Conservation (phyloP, 2,888 invertebrate species). For the Ormyrus thymus region DNA sequence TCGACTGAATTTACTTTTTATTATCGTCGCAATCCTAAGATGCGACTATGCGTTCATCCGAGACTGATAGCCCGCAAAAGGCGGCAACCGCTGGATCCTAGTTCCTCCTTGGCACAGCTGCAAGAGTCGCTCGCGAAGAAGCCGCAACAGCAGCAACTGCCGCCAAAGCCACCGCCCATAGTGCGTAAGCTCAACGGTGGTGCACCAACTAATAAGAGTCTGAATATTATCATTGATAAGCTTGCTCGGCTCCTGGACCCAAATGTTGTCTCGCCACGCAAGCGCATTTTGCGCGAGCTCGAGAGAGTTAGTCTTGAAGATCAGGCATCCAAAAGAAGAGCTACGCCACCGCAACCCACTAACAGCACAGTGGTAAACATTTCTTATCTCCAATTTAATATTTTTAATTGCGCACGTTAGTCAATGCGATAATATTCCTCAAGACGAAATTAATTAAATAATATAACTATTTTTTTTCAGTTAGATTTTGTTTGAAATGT, state of each 20-base stretch:
- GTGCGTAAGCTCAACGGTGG: conserved; percentile 22
- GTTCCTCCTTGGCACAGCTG: conserved; percentile 60
- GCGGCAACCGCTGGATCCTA: conserved; percentile 81
- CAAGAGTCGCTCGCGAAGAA: conserved; percentile 62
- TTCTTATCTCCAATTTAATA: neutral
- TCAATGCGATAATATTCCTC: neutral
- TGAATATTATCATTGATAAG: conserved; percentile 71
- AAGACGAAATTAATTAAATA: too few relatives aligned
- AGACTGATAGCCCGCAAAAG: conserved; percentile 78
- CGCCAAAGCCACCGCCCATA: neutral
- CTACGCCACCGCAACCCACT: conserved; percentile 70
- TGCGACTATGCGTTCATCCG: conserved; percentile 73
- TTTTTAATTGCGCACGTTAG: neutral
- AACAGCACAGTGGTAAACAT: conserved; percentile 43
- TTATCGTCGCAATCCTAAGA: conserved; percentile 79
- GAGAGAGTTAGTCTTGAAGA: conserved; percentile 86
- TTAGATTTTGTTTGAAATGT: too few relatives aligned
- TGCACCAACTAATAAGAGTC: conserved; percentile 64
- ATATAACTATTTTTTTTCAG: too few relatives aligned
- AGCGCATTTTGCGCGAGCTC: conserved; percentile 87
- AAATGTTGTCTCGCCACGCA: conserved; percentile 86
- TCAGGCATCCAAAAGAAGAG: conserved; percentile 79
- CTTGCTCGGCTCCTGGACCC: conserved; percentile 73
- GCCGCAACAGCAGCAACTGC: conserved; percentile 15
- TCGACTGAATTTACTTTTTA: conserved; percentile 85